Evolutionary conservation across 1,140 invertebrate species (phyloP).

Genomic region (Drosophila fuyamai): DNA sequence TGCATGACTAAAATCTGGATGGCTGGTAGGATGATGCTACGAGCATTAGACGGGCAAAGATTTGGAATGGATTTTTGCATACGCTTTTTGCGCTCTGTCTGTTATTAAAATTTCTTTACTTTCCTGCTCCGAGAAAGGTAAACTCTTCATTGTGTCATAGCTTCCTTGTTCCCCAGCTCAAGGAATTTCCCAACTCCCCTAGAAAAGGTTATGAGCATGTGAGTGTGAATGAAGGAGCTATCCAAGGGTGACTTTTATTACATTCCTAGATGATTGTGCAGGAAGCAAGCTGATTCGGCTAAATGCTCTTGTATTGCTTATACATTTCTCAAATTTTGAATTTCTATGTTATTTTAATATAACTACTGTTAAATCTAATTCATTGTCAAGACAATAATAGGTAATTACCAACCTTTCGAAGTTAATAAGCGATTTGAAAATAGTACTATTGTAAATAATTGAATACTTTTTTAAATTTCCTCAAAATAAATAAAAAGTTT

Average conservation of each 20-base stretch:
- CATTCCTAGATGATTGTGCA: conserved; percentile 24
- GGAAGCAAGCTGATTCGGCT: conserved; percentile 26
- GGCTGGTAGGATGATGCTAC: conserved; percentile 32
- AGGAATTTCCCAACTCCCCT: conserved; percentile 10
- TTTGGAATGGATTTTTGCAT: conserved; percentile 73
- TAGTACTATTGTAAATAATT: too few species aligned
- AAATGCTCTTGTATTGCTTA: not conserved
- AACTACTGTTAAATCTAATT: not conserved
- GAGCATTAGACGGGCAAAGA: conserved; percentile 65
- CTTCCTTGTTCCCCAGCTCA: not conserved
- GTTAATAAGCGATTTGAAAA: too few species aligned
- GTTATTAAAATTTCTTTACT: conserved; percentile 69
- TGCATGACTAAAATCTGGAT: conserved; percentile 61
- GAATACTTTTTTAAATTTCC: too few species aligned
- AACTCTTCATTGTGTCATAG: conserved; percentile 39
- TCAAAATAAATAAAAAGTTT: too few species aligned
- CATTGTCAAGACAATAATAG: not conserved
- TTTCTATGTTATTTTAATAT: not conserved
- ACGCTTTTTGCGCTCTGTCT: conserved; percentile 67
- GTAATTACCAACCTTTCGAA: too few species aligned
- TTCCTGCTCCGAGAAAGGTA: conserved; percentile 14
- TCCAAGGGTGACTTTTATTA: conserved; percentile 47
- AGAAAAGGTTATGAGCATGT: conserved; percentile 30
- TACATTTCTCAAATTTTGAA: not conserved
- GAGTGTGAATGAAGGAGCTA: conserved; percentile 27